Conservation (phyloP, 2,888 invertebrate genomes). For the Parnassius mnemosyne region DNA sequence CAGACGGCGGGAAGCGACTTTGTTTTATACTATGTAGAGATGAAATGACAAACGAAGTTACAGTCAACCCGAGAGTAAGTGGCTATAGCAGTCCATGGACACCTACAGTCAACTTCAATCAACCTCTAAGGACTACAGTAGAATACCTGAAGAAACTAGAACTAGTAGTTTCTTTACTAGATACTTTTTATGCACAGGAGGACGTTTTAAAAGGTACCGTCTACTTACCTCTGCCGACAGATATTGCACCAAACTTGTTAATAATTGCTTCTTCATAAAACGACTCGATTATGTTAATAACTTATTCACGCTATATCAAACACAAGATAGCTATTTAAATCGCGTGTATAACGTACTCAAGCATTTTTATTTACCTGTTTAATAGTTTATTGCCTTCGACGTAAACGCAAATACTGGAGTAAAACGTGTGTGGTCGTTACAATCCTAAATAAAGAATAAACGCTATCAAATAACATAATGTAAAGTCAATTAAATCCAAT, state of each 20-base stretch:
- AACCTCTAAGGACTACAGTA: too few relatives aligned
- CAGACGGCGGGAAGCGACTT: too few relatives aligned
- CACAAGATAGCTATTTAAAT: conserved; percentile 6
- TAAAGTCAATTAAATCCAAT: conserved; percentile 13
- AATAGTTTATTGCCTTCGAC: conserved; percentile 15
- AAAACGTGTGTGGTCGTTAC: conserved; percentile 11
- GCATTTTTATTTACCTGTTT: not conserved
- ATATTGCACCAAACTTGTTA: not conserved
- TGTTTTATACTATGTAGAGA: too few relatives aligned
- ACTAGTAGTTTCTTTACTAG: too few relatives aligned
- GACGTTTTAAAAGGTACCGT: too few relatives aligned
- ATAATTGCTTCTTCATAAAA: conserved; percentile 2
- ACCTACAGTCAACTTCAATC: too few relatives aligned
- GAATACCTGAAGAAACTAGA: too few relatives aligned
- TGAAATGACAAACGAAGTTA: too few relatives aligned
- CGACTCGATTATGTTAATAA: conserved; percentile 3
- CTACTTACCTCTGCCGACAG: not conserved
- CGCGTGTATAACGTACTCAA: conserved; percentile 1
- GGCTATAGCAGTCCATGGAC: too few relatives aligned
- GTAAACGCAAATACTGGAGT: conserved; percentile 1
- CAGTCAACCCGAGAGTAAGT: too few relatives aligned
- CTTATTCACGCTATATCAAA: conserved; percentile 2
- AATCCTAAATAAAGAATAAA: not conserved
- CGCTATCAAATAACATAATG: conserved; percentile 3
- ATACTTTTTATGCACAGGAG: too few relatives aligned